Percentiles rank a stretch among this genome's conserved stretches.
Conservation (phyloP, 1,140 invertebrate species). For the Drosophila gunungcola region DNA sequence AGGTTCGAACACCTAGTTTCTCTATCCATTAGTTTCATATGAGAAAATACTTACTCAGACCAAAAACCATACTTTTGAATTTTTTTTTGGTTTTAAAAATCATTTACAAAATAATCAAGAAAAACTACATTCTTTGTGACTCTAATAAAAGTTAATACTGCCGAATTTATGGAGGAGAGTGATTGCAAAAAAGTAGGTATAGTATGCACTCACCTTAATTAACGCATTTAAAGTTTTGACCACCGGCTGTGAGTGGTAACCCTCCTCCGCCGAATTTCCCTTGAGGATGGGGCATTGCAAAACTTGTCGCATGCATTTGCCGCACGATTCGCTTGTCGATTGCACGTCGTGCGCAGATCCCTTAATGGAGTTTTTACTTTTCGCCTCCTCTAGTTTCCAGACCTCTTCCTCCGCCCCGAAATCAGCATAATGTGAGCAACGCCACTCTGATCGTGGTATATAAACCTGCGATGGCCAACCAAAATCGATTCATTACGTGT, state of each 20-base stretch:
- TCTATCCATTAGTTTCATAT: no score
- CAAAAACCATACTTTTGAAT: no score
- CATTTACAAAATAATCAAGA: no score
- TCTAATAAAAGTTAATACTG: no score
- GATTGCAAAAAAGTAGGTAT: background rate
- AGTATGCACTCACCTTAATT: constrained; percentile 2
- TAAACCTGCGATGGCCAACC: constrained; percentile 54
- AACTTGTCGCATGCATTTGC: constrained; percentile 74
- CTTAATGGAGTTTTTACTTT: constrained; percentile 70
- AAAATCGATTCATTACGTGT: constrained; percentile 69
- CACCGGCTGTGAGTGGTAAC: background rate
- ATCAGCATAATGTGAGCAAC: constrained; percentile 44
- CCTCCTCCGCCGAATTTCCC: background rate
- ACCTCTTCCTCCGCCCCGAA: constrained; percentile 21
- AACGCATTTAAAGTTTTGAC: constrained; percentile 1
- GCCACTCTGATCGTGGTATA: constrained; percentile 53
- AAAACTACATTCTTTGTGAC: no score
- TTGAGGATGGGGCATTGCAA: constrained; percentile 56
- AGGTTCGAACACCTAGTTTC: no score
- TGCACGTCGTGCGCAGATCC: constrained; percentile 67
- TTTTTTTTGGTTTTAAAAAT: no score
- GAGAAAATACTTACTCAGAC: no score
- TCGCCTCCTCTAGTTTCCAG: constrained; percentile 23
- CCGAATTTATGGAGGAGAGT: no score
- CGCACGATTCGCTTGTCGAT: constrained; percentile 76